phyloP scores from a whole-genome alignment of 2,888 invertebrate genomes.

The Mayetiola destructor region DNA sequence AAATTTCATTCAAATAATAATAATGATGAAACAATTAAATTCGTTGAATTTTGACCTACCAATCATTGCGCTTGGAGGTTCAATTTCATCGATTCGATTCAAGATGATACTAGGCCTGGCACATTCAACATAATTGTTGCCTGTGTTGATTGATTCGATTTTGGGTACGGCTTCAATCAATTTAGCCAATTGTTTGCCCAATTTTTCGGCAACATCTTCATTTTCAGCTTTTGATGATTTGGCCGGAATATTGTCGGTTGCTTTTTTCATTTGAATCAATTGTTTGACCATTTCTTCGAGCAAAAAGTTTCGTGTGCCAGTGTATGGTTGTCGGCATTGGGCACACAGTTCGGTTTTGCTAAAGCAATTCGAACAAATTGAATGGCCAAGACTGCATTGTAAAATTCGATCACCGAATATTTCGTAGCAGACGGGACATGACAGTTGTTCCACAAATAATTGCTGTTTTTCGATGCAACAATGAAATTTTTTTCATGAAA shows the following conservation, averaged over 20 bases:
- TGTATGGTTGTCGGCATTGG: slow-evolving; percentile 39
- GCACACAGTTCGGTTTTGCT: slow-evolving; percentile 37
- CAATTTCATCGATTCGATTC: neutral
- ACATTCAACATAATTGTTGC: neutral
- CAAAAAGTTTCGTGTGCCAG: slow-evolving; percentile 40
- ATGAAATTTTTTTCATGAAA: no score
- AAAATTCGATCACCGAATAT: slow-evolving; percentile 37
- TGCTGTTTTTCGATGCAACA: no score
- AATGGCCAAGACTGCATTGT: slow-evolving; percentile 43
- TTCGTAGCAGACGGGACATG: slow-evolving; percentile 45
- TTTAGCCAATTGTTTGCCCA: slow-evolving; percentile 13
- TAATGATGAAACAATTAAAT: neutral
- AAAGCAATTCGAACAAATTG: slow-evolving; percentile 40
- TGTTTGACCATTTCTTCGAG: slow-evolving; percentile 41
- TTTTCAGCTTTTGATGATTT: slow-evolving; percentile 17
- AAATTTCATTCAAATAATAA: neutral
- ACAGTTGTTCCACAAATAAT: slow-evolving; percentile 40
- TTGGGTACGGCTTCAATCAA: slow-evolving; percentile 15
- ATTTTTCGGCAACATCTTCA: slow-evolving; percentile 15
- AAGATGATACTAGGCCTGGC: no score
- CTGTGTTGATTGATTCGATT: neutral
- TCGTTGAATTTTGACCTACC: neutral
- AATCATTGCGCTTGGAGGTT: neutral
- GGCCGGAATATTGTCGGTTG: slow-evolving; percentile 16
- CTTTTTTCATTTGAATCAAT: slow-evolving; percentile 30